Evolutionary conservation across 2,888 invertebrate species (phyloP), one percentile per base, ranked within the genome.

Genomic region (Cataglyphis cursor): DNA sequence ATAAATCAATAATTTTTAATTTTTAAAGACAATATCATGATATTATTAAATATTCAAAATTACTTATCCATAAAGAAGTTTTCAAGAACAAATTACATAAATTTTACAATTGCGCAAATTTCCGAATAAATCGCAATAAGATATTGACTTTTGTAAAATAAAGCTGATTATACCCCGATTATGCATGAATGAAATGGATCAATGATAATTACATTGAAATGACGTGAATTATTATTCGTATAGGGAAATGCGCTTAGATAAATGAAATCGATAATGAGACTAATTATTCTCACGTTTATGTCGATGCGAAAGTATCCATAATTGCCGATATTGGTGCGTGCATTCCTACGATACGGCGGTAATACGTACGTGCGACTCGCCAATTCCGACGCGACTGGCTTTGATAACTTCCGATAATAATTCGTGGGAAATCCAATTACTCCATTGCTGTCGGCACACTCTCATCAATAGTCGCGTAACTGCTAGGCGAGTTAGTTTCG

Each of bases 391-490:
- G 41, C 57, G 81, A 66, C 66, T 73, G 88, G n/a, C 66, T 81
- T 72, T 68, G 81, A 81, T 87, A 83, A 88, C 74, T 76, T 66
- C 35, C 28, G 59, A 68, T 72, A 80, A 80, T 80, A 80, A 80
- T 80, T 72, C 35, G 78, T 51, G 65, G 78, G 80, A 88, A 86
- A 88, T 88, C 73, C 86, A 84, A 88, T 88, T 88, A 86, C 8
- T 44, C 54, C 82, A 68, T 57, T 38, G 21, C 15, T 18, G 51
- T 24, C n/a, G 75, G 35, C 24, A 41, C 28, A 54, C 28, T 59
- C 35, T 59, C 12, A 18, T 57, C 41, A n/a, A 44, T 38, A 54
- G 15, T 35, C 48, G 44, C 44, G 51, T 18, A 31, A 70, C 10
- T 70, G 12, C 41, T 18, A n/a, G 51, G 51, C 41, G 18, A 41